phyloP scores from a whole-genome alignment of 2,888 invertebrate genomes.

The Monopis laevigella region DNA sequence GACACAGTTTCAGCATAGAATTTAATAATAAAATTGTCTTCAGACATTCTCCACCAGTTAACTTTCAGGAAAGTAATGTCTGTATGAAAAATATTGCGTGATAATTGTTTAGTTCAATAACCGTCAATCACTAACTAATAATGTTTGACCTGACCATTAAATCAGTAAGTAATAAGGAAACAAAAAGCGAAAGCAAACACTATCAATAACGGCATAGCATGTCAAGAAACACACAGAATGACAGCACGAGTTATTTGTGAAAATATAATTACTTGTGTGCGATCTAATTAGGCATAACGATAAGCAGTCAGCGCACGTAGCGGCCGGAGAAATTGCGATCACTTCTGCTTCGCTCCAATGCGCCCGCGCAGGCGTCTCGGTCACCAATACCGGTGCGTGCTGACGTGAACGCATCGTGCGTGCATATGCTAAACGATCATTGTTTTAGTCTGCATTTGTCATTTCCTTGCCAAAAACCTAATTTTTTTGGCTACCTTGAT shows the following conservation, averaged over 20 bases:
- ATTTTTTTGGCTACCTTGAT: too few species aligned
- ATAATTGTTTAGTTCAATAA: too few species aligned
- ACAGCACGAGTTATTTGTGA: conserved; percentile 7
- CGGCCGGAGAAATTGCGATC: conserved; percentile 33
- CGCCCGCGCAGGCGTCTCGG: neutral
- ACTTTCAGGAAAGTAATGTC: too few species aligned
- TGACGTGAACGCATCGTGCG: conserved; percentile 13
- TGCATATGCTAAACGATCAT: conserved; percentile 34
- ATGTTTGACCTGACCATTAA: too few species aligned
- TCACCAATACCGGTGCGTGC: conserved; percentile 14
- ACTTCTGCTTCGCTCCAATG: conserved; percentile 4
- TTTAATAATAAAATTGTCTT: too few species aligned
- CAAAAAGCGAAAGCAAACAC: conserved; percentile 4
- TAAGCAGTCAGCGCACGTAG: conserved; percentile 35
- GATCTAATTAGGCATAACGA: conserved; percentile 10
- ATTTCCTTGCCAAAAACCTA: too few species aligned
- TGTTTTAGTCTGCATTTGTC: conserved; percentile 3
- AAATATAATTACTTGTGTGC: conserved; percentile 6
- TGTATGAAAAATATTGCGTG: too few species aligned
- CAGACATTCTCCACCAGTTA: too few species aligned
- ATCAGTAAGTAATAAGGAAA: conserved; percentile 5
- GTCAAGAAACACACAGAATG: conserved; percentile 6
- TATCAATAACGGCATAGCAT: conserved; percentile 6
- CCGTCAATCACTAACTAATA: too few species aligned
- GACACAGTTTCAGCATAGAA: too few species aligned